These are phyloP conservation scores for Minunthozetes semirufus DNA, from an alignment of 2,888 invertebrate genomes.

Conservation along the genomic window DNA sequence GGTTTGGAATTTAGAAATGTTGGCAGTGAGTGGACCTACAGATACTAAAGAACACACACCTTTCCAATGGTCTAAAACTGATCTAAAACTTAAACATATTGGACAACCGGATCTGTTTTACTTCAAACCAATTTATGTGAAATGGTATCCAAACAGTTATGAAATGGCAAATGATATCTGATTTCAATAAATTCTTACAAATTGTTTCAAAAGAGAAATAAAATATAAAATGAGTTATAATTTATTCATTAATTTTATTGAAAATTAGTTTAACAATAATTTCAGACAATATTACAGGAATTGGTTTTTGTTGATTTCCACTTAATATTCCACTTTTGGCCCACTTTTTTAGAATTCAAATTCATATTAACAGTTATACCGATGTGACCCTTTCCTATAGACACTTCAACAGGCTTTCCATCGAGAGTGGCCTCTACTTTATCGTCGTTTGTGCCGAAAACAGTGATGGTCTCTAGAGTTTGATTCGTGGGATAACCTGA, in stretches of 20 bases:
- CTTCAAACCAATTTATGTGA: constrained; percentile 56
- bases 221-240: no score
- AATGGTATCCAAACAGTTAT: no score
- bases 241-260: no score
- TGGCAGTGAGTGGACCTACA: constrained; percentile 36
- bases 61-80: constrained; percentile 35
- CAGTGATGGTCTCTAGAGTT: not conserved
- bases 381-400: no score
- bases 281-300: no score
- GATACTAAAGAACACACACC: constrained; percentile 29
- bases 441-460: no score
- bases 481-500: not conserved
- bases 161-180: no score
- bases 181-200: no score
- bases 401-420: not conserved
- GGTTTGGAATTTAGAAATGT: constrained; percentile 22
- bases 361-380: not conserved
- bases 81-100: constrained; percentile 53
- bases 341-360: not conserved
- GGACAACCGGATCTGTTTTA: constrained; percentile 69
- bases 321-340: not conserved
- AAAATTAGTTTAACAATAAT: no score
- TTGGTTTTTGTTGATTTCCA: not conserved
- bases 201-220: no score
- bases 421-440: not conserved